Conservation (phyloP, 2,113 vertebrate species). For the Pelecanoides urinatrix region DNA sequence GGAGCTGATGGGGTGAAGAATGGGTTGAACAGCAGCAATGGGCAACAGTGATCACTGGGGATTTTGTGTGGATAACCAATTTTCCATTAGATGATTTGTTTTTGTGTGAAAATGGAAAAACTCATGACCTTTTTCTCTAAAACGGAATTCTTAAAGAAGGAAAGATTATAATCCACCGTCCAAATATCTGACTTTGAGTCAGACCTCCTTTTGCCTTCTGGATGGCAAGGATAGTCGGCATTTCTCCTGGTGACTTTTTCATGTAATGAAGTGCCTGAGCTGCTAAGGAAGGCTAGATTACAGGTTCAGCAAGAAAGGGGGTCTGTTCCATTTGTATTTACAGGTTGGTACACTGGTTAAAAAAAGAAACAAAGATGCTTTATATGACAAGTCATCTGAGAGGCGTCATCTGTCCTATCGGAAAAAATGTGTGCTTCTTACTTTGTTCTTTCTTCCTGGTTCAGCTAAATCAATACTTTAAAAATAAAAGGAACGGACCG, state of each 20-base stretch:
- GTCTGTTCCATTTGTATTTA: not conserved
- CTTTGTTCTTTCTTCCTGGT: not conserved
- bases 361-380: constrained; percentile 55
- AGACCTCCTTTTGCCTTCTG: not conserved
- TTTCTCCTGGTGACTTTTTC: not conserved
- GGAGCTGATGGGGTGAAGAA: not conserved
- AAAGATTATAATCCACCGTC: not conserved
- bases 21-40: fast-evolving
- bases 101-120: not conserved
- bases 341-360: not conserved
- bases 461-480: not conserved
- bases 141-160: not conserved
- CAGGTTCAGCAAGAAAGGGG: constrained; percentile 18
- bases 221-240: not conserved
- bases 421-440: not conserved
- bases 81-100: not conserved
- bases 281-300: not conserved
- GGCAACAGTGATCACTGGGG: not conserved
- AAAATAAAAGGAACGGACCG: not conserved
- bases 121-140: not conserved
- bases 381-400: constrained; percentile 27
- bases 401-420: not conserved
- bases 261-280: not conserved
- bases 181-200: not conserved
- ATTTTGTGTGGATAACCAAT: not conserved